Evolutionary conservation across 2,113 vertebrate genomes (phyloP).

Genomic region (Perca schrenkii): DNA sequence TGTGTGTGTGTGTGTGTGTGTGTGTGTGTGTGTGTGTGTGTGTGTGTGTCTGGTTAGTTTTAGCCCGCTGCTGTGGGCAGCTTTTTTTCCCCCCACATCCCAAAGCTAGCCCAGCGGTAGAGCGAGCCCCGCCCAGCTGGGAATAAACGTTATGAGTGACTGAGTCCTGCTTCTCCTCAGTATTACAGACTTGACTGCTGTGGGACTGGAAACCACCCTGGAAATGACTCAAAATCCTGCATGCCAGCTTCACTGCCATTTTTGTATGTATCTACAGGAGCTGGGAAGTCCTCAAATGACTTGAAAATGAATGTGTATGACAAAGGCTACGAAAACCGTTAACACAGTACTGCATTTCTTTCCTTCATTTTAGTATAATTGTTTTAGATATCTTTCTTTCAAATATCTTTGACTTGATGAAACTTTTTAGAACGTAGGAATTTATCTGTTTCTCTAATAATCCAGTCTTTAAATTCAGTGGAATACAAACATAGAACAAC

Average conservation of each 20-base stretch:
- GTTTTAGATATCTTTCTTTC: background rate
- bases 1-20: background rate
- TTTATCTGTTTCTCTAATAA: background rate
- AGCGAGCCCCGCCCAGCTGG: slow-evolving; percentile 66
- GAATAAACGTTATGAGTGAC: slow-evolving; percentile 52
- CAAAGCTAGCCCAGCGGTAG: slow-evolving; percentile 31
- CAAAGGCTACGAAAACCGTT: background rate
- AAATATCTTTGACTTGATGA: background rate
- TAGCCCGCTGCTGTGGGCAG: slow-evolving; percentile 28
- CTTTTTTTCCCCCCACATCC: slow-evolving; percentile 55
- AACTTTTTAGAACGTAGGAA: background rate
- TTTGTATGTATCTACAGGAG: slow-evolving; percentile 53
- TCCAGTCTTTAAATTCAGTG: background rate
- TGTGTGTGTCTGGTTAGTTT: slow-evolving; percentile 30
- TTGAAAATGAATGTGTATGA: background rate
- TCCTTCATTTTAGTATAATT: background rate
- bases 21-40: background rate
- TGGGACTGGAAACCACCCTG: slow-evolving; percentile 68
- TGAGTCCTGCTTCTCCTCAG: slow-evolving; percentile 31
- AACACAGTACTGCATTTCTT: background rate
- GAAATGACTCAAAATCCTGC: slow-evolving; percentile 58
- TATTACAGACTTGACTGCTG: slow-evolving; percentile 49
- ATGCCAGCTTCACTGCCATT: slow-evolving; percentile 56
- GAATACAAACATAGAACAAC: background rate
- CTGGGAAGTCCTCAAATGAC: slow-evolving; percentile 37